These are phyloP conservation scores for Athripsodes cinereus DNA, from an alignment of 2,888 invertebrate genomes.

Conservation along the genomic window DNA sequence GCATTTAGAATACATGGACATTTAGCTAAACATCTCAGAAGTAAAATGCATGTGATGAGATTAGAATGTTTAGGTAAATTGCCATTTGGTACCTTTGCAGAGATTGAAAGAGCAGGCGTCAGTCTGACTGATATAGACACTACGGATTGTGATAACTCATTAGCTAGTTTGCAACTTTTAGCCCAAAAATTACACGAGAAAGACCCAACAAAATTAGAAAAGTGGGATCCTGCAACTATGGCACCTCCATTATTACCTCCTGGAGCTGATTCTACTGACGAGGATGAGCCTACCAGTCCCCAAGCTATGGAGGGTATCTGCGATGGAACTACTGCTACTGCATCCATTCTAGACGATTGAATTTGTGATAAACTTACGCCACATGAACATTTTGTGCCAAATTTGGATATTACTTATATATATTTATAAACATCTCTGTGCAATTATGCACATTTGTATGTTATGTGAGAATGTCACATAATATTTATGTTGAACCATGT, in stretches of 20 bases:
- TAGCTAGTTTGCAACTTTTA: conserved; percentile 78
- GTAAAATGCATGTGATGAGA: conserved; percentile 93
- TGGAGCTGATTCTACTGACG: conserved; percentile 51
- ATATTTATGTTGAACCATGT: too few species aligned
- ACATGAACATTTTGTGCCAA: conserved; percentile 59
- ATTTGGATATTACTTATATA: conserved; percentile 36
- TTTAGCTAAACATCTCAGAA: conserved; percentile 92
- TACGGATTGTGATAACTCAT: conserved; percentile 90
- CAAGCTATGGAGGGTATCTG: conserved; percentile 19
- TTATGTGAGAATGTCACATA: too few species aligned
- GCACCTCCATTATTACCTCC: conserved; percentile 35
- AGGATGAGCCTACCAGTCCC: conserved; percentile 41
- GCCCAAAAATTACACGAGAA: conserved; percentile 77
- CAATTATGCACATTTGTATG: too few species aligned
- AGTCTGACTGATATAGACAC: conserved; percentile 94
- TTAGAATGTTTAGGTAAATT: conserved; percentile 88
- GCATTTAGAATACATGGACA: conserved; percentile 97
- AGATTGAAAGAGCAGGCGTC: conserved; percentile 84
- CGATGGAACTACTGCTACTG: conserved; percentile 34
- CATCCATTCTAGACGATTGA: conserved; percentile 39
- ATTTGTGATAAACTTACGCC: conserved; percentile 43
- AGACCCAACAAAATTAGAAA: conserved; percentile 70
- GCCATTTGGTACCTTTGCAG: conserved; percentile 90
- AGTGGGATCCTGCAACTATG: conserved; percentile 47
- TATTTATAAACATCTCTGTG: conserved; percentile 34